phyloP scores from a whole-genome alignment of 1,140 invertebrate species.

The silkworm (Bombyx mori) region ASM3026992v2 NC_085118.1:3888501-3889000 shows the following conservation, averaged over 20 bases:
- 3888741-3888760: neutral
- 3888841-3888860: conserved; percentile 44
- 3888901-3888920: conserved; percentile 68
- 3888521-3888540: no score
- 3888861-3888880: conserved; percentile 55
- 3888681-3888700: no score
- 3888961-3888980: conserved; percentile 25
- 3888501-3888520: no score
- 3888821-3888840: conserved; percentile 32
- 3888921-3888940: conserved; percentile 65
- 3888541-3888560: no score
- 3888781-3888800: neutral
- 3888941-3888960: conserved; percentile 45
- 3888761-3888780: neutral
- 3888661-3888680: no score
- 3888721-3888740: no score
- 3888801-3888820: neutral
- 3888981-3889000: neutral
- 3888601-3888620: no score
- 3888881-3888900: conserved; percentile 69
- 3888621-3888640: no score
- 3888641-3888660: no score
- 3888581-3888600: no score
- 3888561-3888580: no score
- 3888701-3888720: no score